Evolutionary conservation across 2,113 vertebrate genomes (phyloP).

Genomic region (Gopherus flavomarginatus): DNA sequence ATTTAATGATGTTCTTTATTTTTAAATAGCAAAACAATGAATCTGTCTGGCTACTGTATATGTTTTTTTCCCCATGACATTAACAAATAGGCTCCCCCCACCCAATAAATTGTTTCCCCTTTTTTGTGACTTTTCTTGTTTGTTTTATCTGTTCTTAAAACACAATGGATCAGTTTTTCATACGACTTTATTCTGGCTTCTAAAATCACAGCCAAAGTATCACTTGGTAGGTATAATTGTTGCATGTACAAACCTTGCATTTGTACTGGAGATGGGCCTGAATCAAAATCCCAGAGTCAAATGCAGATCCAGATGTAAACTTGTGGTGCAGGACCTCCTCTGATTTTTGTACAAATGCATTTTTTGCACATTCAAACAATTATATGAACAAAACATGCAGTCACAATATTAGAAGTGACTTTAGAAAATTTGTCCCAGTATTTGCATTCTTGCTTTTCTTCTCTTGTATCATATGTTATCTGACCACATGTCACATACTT

Average conservation of each 20-base stretch:
- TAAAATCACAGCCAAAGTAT: neutral
- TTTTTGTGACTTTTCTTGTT: constrained; percentile 17
- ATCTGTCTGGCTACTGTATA: constrained; percentile 19
- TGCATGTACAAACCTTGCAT: neutral
- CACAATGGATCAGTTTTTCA: neutral
- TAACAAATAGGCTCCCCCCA: neutral
- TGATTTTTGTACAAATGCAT: constrained; percentile 1
- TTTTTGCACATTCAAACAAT: constrained; percentile 54
- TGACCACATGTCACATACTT: constrained; percentile 45
- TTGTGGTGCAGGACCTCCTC: constrained; percentile 49
- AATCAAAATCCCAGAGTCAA: neutral
- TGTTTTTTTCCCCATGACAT: neutral
- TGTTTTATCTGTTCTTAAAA: neutral
- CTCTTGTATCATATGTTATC: constrained; percentile 58
- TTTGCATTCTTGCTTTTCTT: constrained; percentile 53
- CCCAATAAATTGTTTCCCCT: neutral
- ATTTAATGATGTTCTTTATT: constrained; percentile 37
- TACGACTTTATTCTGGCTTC: neutral
- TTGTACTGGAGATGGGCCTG: neutral
- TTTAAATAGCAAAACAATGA: constrained; percentile 5
- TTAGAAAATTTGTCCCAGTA: constrained; percentile 52
- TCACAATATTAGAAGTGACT: constrained; percentile 66
- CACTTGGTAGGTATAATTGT: neutral
- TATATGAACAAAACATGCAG: constrained; percentile 49
- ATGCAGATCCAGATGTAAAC: constrained; percentile 42